Percentiles rank a stretch among this genome's conserved stretches.
These are phyloP conservation scores for Phainopepla nitens DNA, from an alignment of 2,113 vertebrate species.

Conservation along the genomic window DNA sequence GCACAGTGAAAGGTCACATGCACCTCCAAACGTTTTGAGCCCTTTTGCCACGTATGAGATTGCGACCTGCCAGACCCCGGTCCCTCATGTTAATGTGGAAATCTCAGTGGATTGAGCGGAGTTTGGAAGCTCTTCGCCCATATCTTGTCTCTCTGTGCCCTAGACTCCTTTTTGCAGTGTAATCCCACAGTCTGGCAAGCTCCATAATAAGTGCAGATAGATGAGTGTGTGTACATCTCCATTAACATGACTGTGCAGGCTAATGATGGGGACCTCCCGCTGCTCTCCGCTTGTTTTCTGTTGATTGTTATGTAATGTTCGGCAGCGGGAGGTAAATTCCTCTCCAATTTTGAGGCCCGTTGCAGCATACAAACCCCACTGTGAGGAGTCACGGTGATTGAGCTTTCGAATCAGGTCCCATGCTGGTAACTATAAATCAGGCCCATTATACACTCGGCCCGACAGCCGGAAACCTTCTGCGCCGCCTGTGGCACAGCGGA, in stretches of 20 bases:
- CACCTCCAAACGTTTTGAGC: accelerated
- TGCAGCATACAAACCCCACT: conserved; percentile 76
- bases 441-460: conserved; percentile 66
- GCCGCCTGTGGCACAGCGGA: conserved; percentile 30
- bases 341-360: conserved; percentile 81
- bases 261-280: conserved; percentile 74
- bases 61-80: not conserved
- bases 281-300: conserved; percentile 79
- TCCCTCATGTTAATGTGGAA: accelerated
- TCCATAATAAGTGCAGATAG: conserved; percentile 53
- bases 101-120: not conserved
- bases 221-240: conserved; percentile 54
- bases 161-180: not conserved
- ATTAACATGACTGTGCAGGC: conserved; percentile 71
- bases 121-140: not conserved
- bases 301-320: conserved; percentile 85
- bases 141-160: not conserved
- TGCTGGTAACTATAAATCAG: conserved; percentile 82
- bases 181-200: conserved; percentile 45
- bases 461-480: conserved; percentile 63
- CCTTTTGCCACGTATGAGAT: accelerated
- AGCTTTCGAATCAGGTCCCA: conserved; percentile 78
- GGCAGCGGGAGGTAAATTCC: conserved; percentile 84
- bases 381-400: conserved; percentile 78
- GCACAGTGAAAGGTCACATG: accelerated